These are phyloP conservation scores for Serranus cabrilla DNA, from an alignment of 2,797 vertebrate species.

Conservation along the genomic window DNA sequence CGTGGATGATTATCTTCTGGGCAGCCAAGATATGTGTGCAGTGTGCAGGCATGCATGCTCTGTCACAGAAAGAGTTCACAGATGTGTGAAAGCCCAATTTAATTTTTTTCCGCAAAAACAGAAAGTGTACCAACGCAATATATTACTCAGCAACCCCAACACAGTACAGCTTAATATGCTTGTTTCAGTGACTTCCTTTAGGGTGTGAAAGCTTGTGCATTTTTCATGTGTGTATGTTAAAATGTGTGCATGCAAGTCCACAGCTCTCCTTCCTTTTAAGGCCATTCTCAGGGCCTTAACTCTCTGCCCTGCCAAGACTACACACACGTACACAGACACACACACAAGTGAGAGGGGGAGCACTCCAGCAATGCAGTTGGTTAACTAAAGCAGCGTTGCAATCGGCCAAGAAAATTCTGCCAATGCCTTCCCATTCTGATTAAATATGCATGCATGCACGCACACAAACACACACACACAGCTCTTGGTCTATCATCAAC, in stretches of 20 bases:
- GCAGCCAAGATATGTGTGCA: conserved; percentile 10
- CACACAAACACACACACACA: conserved; percentile 12
- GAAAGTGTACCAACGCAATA: conserved; percentile 2
- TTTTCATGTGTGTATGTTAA: conserved; percentile 54
- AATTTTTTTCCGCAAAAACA: conserved; percentile 49
- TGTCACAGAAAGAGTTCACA: conserved; percentile 22
- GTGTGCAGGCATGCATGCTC: conserved; percentile 10
- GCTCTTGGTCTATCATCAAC: conserved; percentile 65
- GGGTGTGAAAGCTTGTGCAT: conserved; percentile 27
- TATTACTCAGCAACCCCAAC: conserved; percentile 10
- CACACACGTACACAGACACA: conserved; percentile 43
- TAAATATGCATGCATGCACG: conserved; percentile 25
- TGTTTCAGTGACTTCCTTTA: conserved; percentile 29
- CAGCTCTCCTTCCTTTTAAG: conserved; percentile 84
- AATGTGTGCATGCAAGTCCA: conserved; percentile 67
- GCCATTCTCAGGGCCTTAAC: conserved; percentile 74
- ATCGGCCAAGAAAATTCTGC: conserved; percentile 60
- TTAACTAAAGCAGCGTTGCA: conserved; percentile 58
- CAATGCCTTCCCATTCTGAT: conserved; percentile 49
- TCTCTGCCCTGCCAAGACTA: conserved; percentile 76
- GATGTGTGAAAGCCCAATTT: conserved; percentile 41
- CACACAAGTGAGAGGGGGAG: too few species aligned
- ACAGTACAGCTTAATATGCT: neutral
- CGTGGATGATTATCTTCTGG: conserved; percentile 29
- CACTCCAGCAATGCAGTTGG: too few species aligned